Conservation (phyloP, 92 coral and sea anemone species). For the Siderastrea siderea region DNA sequence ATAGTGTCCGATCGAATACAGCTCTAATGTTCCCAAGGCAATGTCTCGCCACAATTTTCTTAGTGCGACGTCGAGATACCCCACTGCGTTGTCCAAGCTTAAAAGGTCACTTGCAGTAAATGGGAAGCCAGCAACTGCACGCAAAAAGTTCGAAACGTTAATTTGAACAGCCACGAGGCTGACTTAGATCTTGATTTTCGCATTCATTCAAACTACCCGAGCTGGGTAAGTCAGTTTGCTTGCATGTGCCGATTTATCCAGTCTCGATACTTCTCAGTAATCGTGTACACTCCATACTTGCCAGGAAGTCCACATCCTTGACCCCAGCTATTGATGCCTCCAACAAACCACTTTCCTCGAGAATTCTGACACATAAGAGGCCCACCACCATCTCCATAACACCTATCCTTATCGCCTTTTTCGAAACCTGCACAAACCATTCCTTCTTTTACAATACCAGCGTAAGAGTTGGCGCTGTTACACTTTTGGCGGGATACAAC, state of each 20-base stretch:
- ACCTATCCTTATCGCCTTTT: slow-evolving; percentile 71
- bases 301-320: slow-evolving; percentile 88
- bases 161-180: neutral
- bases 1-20: no score
- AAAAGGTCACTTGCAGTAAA: neutral
- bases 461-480: slow-evolving; percentile 59
- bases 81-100: neutral
- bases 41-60: no score
- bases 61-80: no score
- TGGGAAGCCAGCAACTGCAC: neutral
- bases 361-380: slow-evolving; percentile 83
- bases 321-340: slow-evolving; percentile 93
- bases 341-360: slow-evolving; percentile 77
- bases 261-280: slow-evolving; percentile 63
- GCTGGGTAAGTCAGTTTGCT: slow-evolving; percentile 17
- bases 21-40: no score
- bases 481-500: slow-evolving; percentile 78
- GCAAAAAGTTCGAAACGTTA: neutral
- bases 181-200: neutral
- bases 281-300: slow-evolving; percentile 88
- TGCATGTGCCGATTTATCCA: slow-evolving; percentile 81
- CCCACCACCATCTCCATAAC: slow-evolving; percentile 92
- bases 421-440: slow-evolving; percentile 88
- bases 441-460: slow-evolving; percentile 72
- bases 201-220: neutral